Evolutionary conservation across 2,888 invertebrate genomes (phyloP).

Genomic region (Lacanobia oleracea): DNA sequence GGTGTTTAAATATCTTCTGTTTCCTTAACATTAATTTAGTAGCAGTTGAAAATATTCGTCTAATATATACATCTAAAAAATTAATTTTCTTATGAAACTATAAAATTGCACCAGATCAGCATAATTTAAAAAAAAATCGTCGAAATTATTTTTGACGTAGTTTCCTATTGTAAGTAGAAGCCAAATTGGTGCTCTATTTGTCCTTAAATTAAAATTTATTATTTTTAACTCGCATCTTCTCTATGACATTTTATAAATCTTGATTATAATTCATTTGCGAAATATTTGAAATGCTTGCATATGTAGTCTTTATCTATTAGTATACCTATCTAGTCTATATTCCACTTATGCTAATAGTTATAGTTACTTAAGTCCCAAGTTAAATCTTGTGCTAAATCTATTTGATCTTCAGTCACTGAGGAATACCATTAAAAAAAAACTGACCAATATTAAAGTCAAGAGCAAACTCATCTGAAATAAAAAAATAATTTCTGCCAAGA

Average conservation of each 20-base stretch:
- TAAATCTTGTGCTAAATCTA: constrained; percentile 15
- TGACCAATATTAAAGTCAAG: no score
- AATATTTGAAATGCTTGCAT: constrained; percentile 23
- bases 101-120: constrained; percentile 17
- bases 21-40: not conserved
- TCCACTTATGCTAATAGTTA: constrained; percentile 22
- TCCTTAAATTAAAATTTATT: not conserved
- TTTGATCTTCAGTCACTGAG: constrained; percentile 9
- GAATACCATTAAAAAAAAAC: constrained; percentile 8
- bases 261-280: not conserved
- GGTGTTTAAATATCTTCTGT: not conserved
- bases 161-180: not conserved
- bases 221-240: not conserved
- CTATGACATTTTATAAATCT: not conserved
- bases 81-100: not conserved
- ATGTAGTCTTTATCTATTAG: constrained; percentile 19
- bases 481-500: no score
- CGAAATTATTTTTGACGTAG: not conserved
- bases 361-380: constrained; percentile 13
- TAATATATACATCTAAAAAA: not conserved
- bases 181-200: not conserved
- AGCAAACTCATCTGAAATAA: no score
- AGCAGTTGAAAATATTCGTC: constrained; percentile 3
- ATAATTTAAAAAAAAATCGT: not conserved
- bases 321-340: constrained; percentile 29